A percentile compares a stretch with the other conserved stretches of the same genome.
Evolutionary conservation across 2,888 invertebrate species (phyloP).

Genomic region (Diaprepes abbreviatus): DNA sequence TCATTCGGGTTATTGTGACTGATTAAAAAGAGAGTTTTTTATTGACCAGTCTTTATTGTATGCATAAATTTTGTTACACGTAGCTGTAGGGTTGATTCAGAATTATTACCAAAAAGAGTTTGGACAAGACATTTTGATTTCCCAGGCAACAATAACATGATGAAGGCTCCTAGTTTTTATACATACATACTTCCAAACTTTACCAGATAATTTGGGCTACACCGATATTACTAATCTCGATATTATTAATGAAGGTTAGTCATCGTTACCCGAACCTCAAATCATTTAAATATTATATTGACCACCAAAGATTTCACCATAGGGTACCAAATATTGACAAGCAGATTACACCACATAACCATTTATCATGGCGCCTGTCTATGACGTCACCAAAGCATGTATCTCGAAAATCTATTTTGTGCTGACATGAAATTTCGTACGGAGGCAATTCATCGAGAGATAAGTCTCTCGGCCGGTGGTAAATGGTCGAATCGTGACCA

Average conservation of each 20-base stretch:
- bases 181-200: no score
- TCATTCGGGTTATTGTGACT: no score
- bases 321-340: constrained; percentile 16
- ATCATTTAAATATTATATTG: neutral
- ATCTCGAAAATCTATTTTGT: constrained; percentile 65
- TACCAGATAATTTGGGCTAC: no score
- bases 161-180: no score
- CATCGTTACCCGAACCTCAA: neutral
- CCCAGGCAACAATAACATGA: no score
- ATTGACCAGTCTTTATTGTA: no score
- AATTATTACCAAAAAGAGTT: no score
- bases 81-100: no score
- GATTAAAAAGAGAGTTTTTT: no score
- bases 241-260: constrained; percentile 8
- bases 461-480: constrained; percentile 74
- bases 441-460: constrained; percentile 72
- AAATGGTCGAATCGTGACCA: constrained; percentile 75
- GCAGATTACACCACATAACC: constrained; percentile 10
- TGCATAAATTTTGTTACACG: no score
- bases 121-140: no score
- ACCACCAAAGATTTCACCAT: constrained; percentile 27
- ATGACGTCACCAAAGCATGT: constrained; percentile 33
- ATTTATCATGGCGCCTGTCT: constrained; percentile 27
- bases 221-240: no score
- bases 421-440: constrained; percentile 72